Evolutionary conservation across 1,140 invertebrate species (phyloP).

Genomic region (Halictus rubicundus): DNA sequence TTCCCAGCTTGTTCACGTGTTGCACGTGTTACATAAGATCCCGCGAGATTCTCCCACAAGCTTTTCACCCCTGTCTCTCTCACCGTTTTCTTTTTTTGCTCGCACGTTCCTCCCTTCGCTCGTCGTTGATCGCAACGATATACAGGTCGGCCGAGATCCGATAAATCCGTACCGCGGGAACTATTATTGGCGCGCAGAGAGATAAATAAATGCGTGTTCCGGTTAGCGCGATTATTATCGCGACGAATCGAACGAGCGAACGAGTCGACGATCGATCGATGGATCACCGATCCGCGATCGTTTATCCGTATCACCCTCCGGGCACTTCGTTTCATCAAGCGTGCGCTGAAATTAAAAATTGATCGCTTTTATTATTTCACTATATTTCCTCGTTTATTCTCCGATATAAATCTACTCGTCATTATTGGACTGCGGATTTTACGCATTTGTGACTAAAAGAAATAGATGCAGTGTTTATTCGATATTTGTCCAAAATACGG

Average conservation of each 20-base stretch:
- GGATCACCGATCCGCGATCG: slow-evolving; percentile 2
- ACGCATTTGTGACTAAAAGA: too few species aligned
- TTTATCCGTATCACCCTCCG: slow-evolving; percentile 10
- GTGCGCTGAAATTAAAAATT: too few species aligned
- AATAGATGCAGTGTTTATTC: too few species aligned
- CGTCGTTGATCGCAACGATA: not conserved
- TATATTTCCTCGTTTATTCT: too few species aligned
- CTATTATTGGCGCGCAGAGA: not conserved
- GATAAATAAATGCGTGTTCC: not conserved
- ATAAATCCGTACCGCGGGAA: slow-evolving; percentile 1
- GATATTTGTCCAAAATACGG: too few species aligned
- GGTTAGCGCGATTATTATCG: not conserved
- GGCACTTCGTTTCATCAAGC: not conserved
- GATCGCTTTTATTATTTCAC: too few species aligned
- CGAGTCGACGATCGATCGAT: not conserved
- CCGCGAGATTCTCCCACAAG: not conserved
- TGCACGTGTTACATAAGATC: slow-evolving; percentile 21
- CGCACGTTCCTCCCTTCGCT: not conserved
- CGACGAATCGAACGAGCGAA: not conserved
- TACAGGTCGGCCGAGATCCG: not conserved
- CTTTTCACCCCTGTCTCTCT: not conserved
- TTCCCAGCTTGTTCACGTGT: slow-evolving; percentile 30
- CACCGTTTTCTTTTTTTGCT: not conserved
- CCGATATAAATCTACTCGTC: too few species aligned
- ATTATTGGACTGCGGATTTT: too few species aligned